phyloP scores from a whole-genome alignment of 2,888 invertebrate genomes.

The Euclidia mi region DNA sequence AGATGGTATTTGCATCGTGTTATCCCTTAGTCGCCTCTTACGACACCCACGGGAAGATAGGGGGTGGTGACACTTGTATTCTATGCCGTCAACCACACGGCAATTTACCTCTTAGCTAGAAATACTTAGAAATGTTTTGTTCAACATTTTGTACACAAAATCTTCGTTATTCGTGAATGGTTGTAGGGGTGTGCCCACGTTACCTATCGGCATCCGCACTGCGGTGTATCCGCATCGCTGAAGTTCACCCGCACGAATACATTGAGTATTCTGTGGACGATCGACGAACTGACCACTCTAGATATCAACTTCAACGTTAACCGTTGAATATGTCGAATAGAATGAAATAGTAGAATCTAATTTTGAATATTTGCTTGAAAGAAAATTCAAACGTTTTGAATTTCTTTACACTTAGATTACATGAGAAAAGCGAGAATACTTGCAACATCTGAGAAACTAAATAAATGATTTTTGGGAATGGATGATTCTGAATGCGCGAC shows the following conservation, averaged over 20 bases:
- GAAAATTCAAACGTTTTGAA: neutral
- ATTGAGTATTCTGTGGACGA: slow-evolving; percentile 41
- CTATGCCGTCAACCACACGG: no score
- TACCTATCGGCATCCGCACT: slow-evolving; percentile 55
- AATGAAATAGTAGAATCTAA: slow-evolving; percentile 9
- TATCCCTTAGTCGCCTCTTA: no score
- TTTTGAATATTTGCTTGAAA: neutral
- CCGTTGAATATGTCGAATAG: no score
- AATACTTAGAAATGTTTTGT: slow-evolving; percentile 9
- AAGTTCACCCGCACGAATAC: slow-evolving; percentile 38
- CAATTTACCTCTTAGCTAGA: slow-evolving; percentile 6
- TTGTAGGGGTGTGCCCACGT: slow-evolving; percentile 44
- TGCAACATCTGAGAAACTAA: no score
- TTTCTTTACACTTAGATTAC: no score
- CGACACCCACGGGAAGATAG: no score
- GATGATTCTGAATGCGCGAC: no score
- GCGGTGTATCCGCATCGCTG: slow-evolving; percentile 57
- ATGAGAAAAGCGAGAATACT: no score
- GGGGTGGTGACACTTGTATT: no score
- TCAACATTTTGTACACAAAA: slow-evolving; percentile 29
- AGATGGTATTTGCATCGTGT: no score
- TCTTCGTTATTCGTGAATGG: slow-evolving; percentile 15
- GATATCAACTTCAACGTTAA: no score
- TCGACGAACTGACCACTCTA: slow-evolving; percentile 34
- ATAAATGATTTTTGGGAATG: no score